Evolutionary conservation across 2,888 invertebrate species (phyloP), one percentile per base, ranked within the genome.

Genomic region (Campopleginae sp.): DNA sequence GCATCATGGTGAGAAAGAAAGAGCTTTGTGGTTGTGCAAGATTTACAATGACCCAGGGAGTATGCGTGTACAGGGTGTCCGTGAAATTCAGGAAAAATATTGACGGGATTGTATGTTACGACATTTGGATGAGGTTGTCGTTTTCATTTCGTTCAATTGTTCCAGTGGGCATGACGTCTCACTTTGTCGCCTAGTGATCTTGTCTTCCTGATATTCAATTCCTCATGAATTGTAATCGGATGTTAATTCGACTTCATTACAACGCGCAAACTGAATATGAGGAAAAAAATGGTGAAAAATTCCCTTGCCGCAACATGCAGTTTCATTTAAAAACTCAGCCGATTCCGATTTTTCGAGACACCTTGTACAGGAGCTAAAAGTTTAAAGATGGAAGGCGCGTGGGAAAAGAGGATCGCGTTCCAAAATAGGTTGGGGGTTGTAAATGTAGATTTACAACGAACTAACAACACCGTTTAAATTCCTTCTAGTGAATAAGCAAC

Each of bases 381-480:
- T 33, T 61, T 44, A 38, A 46, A 65, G 65, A 74, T 46, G 48
- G 58, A 71, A 46, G 46, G 27, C 23, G 17, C 38, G n/a, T 19
- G 75, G 14, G n/a, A 27, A 63, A 61, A 58, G 19, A 48, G 68
- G 48, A 61, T 46, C 38, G 48, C 31, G 82, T 75, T 76, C 23
- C 75, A 31, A 76, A 79, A 33, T 51, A 38, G 38, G 54, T 78
- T 31, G 82, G 80, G 75, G 68, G 80, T 76, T 83, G 80, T 88
- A 27, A 23, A 86, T 82, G 82, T 84, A 68, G 17, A 74, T 85
- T 82, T 83, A 80, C 76, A 80, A 61, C 85, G 81, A 88, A 87
- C 86, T 86, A 89, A 86, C 87, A 89, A 87, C 79, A 83, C 70
- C 83, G 86, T 86, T 88, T 88, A 86, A 88, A 89, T 89, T 89